Percentiles rank a stretch among this genome's conserved stretches.
Conservation (phyloP, 1,140 invertebrate species). For the Vanessa atalanta region DNA sequence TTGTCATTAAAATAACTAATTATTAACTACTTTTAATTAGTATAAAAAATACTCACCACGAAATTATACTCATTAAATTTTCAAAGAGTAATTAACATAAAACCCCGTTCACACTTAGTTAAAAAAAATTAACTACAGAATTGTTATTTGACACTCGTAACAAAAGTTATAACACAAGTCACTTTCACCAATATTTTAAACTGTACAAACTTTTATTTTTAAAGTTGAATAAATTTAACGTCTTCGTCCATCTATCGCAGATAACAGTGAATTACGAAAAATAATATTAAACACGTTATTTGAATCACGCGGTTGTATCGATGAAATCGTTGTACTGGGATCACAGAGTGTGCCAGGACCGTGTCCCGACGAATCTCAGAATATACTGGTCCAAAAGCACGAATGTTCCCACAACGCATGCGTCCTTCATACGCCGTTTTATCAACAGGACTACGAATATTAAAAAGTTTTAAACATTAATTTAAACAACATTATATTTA, state of each 20-base stretch:
- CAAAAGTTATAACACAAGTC: neutral
- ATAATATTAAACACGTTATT: neutral
- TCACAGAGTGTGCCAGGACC: slow-evolving; percentile 26
- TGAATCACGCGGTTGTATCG: slow-evolving; percentile 6
- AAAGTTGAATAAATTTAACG: neutral
- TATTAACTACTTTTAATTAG: too few relatives aligned
- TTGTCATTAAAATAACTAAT: too few relatives aligned
- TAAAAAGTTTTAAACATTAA: neutral
- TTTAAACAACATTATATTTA: too few relatives aligned
- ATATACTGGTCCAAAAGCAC: slow-evolving; percentile 27
- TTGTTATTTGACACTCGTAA: neutral
- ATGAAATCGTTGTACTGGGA: neutral
- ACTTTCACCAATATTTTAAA: neutral
- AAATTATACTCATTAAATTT: neutral
- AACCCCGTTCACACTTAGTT: neutral
- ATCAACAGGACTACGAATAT: neutral
- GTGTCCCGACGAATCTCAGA: slow-evolving; percentile 30
- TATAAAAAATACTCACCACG: neutral
- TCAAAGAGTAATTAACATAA: neutral
- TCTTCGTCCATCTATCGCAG: too few relatives aligned
- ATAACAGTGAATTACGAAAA: neutral
- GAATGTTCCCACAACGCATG: slow-evolving; percentile 26
- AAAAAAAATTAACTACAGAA: neutral
- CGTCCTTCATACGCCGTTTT: slow-evolving; percentile 13
- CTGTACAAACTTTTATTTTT: neutral